Percentiles rank a stretch among this genome's conserved stretches.
phyloP scores from a whole-genome alignment of 2,888 invertebrate genomes.

The Tethea ocularis region DNA sequence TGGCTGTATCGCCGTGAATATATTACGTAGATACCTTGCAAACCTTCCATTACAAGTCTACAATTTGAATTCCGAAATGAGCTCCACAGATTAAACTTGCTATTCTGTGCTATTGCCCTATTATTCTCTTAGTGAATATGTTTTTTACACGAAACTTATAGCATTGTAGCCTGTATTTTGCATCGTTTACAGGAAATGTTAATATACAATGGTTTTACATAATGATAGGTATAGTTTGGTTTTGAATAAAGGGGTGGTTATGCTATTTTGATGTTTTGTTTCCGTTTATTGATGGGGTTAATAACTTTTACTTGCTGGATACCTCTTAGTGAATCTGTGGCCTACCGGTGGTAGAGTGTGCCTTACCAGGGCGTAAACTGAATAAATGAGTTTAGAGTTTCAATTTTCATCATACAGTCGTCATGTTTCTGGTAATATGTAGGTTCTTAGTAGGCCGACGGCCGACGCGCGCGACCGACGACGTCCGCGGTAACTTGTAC shows the following conservation, averaged over 20 bases:
- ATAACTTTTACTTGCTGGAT: not conserved
- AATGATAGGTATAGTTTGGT: conserved; percentile 5
- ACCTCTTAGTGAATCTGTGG: no score
- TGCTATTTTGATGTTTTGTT: not conserved
- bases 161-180: not conserved
- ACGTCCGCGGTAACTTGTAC: no score
- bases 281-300: not conserved
- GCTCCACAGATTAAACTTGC: not conserved
- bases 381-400: no score
- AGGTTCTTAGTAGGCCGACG: no score
- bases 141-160: conserved; percentile 3
- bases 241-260: not conserved
- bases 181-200: conserved; percentile 4
- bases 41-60: not conserved
- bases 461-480: no score
- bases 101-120: not conserved
- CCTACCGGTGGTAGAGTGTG: no score
- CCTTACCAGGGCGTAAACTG: no score
- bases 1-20: not conserved
- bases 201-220: conserved; percentile 3
- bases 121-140: conserved; percentile 9
- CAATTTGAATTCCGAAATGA: conserved; percentile 3
- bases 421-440: no score
- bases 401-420: no score
- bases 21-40: not conserved